Evolutionary conservation across 2,888 invertebrate species (phyloP), one percentile per base, ranked within the genome.

Genomic region (Ptychoptera contaminata): DNA sequence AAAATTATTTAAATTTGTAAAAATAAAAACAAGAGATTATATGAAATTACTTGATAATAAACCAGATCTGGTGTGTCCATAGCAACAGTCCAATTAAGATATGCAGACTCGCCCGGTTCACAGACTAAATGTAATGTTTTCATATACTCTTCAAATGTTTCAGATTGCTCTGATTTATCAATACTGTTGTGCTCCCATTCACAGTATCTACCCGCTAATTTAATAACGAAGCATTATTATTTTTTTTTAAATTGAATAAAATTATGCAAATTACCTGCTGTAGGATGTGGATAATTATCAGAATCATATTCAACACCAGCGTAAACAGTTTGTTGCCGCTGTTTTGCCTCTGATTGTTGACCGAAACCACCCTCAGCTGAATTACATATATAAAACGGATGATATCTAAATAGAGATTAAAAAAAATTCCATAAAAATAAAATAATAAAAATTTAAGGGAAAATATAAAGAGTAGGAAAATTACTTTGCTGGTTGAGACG

Each of bases 301-400:
- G 71, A 69, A 56, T 84, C 82, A 54, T 75, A 82, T 0, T 72
- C 76, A 0, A 91, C 81, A 5, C 91, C 91, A 8, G 88, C 90
- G 58, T 77, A 91, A 11, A 86, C 74, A 31, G 72, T 72, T 57
- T 88, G 83, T 49, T 75, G 73, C 51, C 70, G 69, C 53, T 81
- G 79, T 36, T 87, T 78, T 1, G 71, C 69, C 40, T 75, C 76
- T 12, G 67, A 71, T 61, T 84, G 84, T 62, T 88, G 87, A 0
- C 82, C 84, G 56, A 78, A 84, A 1, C 91, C 92, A 23, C 92
- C 92, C 60, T 87, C 86, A 0, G 74, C 67, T 2, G 82, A 88
- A 60, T 83, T 82, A 35, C 87, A 88, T 56, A 92, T 90, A 67
- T 92, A 92, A 60, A 92, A 79, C 10, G 92, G 92, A 67, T 92